Conservation (phyloP, 1,140 invertebrate species). For the Achroia grisella region DNA sequence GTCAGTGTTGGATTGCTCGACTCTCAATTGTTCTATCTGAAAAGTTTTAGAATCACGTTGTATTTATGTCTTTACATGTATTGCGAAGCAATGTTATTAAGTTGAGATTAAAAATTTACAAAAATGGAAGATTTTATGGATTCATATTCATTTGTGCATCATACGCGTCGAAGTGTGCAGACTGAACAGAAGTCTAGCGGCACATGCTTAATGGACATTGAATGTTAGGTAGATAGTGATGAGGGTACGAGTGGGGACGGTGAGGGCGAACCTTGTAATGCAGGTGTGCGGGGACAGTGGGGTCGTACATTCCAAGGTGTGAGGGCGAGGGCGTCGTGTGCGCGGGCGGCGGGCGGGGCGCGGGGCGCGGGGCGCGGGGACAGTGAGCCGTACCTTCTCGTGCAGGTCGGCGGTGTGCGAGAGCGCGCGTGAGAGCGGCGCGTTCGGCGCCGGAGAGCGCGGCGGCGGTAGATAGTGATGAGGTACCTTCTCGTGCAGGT, state of each 20-base stretch:
- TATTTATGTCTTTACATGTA: too few relatives aligned
- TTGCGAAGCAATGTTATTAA: too few relatives aligned
- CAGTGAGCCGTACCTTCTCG: constrained; percentile 77
- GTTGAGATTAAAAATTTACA: too few relatives aligned
- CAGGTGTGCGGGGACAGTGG: constrained; percentile 89
- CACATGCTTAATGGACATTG: too few relatives aligned
- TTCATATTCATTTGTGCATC: too few relatives aligned
- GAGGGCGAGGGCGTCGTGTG: not conserved
- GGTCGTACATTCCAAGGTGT: too few relatives aligned
- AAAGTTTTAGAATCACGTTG: constrained; percentile 18
- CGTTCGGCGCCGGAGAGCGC: constrained; percentile 83
- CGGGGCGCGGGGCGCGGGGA: constrained; percentile 82
- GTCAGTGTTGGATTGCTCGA: constrained; percentile 96
- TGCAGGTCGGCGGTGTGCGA: constrained; percentile 94
- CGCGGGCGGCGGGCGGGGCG: constrained; percentile 75
- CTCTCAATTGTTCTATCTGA: constrained; percentile 88
- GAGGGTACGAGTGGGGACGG: too few relatives aligned
- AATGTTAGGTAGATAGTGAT: not conserved
- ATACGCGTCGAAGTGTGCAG: too few relatives aligned
- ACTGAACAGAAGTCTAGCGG: too few relatives aligned
- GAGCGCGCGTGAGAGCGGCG: constrained; percentile 90
- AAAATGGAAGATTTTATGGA: too few relatives aligned
- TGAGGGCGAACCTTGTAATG: constrained; percentile 85
- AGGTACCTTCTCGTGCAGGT: constrained; percentile 87
- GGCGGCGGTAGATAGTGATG: not conserved